Conservation (phyloP, 53 echinoderm and acorn worm genomes). For the Echinarachnius parma region DNA sequence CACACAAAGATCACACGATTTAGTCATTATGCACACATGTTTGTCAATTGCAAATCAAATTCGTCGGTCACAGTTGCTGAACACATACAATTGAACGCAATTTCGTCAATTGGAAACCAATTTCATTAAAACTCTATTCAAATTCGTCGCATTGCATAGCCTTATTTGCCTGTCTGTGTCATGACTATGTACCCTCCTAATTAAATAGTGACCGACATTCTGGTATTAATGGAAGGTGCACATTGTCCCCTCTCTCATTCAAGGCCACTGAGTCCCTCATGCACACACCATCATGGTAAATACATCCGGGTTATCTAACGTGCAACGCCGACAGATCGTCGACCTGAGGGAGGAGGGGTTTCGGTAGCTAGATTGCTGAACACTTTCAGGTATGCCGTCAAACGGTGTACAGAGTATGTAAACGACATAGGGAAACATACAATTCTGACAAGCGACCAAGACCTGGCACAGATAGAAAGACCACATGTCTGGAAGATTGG, state of each 20-base stretch:
- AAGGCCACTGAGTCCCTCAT: conserved; percentile 11
- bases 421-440: conserved; percentile 13
- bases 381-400: conserved; percentile 18
- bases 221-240: no score
- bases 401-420: conserved; percentile 21
- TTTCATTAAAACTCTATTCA: no score
- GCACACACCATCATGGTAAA: conserved; percentile 8
- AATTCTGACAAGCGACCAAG: conserved; percentile 27
- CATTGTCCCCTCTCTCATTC: neutral
- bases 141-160: no score
- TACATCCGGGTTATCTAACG: conserved; percentile 1
- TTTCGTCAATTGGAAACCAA: no score
- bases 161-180: no score
- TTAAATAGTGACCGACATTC: no score
- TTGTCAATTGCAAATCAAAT: no score
- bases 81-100: no score
- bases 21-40: no score
- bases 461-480: conserved; percentile 24
- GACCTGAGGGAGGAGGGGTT: conserved; percentile 13
- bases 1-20: no score
- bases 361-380: conserved; percentile 29
- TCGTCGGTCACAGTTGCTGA: no score
- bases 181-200: no score
- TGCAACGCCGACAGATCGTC: conserved; percentile 3
- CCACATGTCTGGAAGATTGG: conserved; percentile 5